phyloP scores from a whole-genome alignment of 2,888 invertebrate species.

The Pegoplata infirma region DNA sequence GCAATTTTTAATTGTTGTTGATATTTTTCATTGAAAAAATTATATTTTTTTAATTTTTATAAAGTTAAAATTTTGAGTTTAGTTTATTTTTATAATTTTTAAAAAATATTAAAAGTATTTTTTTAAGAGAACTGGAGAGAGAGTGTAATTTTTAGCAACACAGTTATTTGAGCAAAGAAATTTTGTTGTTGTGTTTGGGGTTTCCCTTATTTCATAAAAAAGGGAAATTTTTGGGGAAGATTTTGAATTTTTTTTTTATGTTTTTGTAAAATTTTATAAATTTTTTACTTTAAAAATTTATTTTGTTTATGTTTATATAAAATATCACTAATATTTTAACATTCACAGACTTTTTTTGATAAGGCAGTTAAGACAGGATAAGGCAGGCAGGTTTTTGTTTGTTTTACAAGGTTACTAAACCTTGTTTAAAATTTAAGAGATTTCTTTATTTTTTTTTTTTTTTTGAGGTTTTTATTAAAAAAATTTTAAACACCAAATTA shows the following conservation, averaged over 20 bases:
- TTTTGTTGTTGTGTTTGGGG: not conserved
- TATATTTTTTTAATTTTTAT: no score
- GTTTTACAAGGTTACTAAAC: no score
- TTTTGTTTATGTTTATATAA: conserved; percentile 23
- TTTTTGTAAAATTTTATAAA: not conserved
- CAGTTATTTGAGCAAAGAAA: not conserved
- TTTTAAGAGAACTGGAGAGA: not conserved
- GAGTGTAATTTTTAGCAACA: not conserved
- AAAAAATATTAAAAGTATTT: not conserved
- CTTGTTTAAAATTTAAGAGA: no score
- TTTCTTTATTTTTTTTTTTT: not conserved
- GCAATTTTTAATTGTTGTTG: not conserved
- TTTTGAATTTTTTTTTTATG: not conserved
- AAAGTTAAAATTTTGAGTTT: not conserved
- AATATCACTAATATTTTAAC: conserved; percentile 49
- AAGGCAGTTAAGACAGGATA: conserved; percentile 55
- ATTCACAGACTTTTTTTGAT: conserved; percentile 55
- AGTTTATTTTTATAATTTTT: no score
- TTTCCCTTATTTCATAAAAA: not conserved
- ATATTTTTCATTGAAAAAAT: not conserved
- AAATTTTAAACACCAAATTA: not conserved
- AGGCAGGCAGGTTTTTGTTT: conserved; percentile 48
- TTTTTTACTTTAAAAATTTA: conserved; percentile 5
- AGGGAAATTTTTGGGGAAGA: not conserved
- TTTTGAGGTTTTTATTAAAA: not conserved